Evolutionary conservation across 2,888 invertebrate genomes (phyloP), one percentile per base, ranked within the genome.

Genomic region (Lepidocyrtinus sp.): DNA sequence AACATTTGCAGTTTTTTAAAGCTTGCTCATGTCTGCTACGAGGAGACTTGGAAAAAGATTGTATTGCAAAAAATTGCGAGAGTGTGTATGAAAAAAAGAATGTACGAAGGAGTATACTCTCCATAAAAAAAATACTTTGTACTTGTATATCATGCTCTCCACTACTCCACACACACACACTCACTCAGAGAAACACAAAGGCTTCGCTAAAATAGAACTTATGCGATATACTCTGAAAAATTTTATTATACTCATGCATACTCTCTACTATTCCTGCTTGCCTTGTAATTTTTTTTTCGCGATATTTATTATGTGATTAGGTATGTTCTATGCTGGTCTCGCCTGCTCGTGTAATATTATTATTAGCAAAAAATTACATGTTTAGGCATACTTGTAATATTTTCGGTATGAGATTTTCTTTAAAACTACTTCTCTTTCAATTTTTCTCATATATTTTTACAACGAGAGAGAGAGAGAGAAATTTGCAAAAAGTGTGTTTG

Each of bases 201-300:
- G 12, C 17, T 50, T 50, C 17, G 50, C 50, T 50, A 50, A 50
- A 50, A 50, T 50, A 50, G 50, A 50, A 50, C 50, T 50, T 50
- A 50, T 50, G 50, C 50, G n/a, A 50, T 50, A 50, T 12, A 50
- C 50, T 2, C 50, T 7, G 50, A 50, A 50, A 50, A 50, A 50
- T 50, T 50, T 50, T 12, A 50, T 50, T 50, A 50, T 50, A 50
- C 50, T 17, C 17, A 50, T n/a, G 50, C 50, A 50, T 50, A 50
- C 50, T 50, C 12, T 17, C 17, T 50, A 17, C 50, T 70, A 68
- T 78, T 68, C 78, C 62, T 78, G 73, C 78, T 78, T 78, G 78
- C 78, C 78, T 78, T 78, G 72, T 68, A 61, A 50, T 50, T 50
- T n/a, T n/a, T 50, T 78, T 77, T 77, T 25, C 50, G 17, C 50